phyloP scores from a whole-genome alignment of 2,888 invertebrate species.

The Spatulosminthurus flaviceps region DNA sequence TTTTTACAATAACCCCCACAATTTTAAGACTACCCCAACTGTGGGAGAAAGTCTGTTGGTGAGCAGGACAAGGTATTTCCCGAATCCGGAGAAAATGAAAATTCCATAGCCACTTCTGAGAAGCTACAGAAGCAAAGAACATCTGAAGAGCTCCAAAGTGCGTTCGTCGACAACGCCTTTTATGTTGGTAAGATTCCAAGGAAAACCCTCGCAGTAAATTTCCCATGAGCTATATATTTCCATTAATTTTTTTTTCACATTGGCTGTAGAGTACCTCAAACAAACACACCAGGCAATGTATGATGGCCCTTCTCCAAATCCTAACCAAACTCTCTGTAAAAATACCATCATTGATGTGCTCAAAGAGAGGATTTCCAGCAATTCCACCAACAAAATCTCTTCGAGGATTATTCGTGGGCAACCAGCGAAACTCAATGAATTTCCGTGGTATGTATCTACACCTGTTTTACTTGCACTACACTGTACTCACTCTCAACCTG shows the following conservation, averaged over 20 bases:
- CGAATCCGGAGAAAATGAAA: constrained; percentile 1
- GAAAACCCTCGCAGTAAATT: background rate
- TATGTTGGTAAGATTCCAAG: constrained; percentile 61
- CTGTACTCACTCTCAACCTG: no score
- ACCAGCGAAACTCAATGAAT: constrained; percentile 65
- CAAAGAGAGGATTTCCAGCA: constrained; percentile 38
- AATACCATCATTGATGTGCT: constrained; percentile 38
- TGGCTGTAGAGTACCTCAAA: constrained; percentile 62
- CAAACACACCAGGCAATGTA: constrained; percentile 58
- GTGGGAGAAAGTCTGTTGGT: constrained; percentile 49
- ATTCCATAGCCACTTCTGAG: background rate
- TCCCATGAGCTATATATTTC: no score
- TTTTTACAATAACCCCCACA: background rate
- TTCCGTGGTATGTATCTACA: constrained; percentile 29
- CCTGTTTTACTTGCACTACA: no score
- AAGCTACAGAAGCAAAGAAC: background rate
- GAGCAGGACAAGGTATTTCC: constrained; percentile 36
- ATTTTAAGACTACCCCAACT: constrained; percentile 57
- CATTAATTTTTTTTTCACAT: no score
- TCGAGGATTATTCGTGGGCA: constrained; percentile 65
- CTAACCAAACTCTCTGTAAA: constrained; percentile 54
- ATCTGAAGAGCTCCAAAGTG: constrained; percentile 18
- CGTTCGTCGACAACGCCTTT: constrained; percentile 59
- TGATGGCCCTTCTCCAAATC: constrained; percentile 51
- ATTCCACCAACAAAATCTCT: constrained; percentile 24